Evolutionary conservation across 2,113 vertebrate species (phyloP), one percentile per base, ranked within the genome.

Genomic region (Raja brachyura): DNA sequence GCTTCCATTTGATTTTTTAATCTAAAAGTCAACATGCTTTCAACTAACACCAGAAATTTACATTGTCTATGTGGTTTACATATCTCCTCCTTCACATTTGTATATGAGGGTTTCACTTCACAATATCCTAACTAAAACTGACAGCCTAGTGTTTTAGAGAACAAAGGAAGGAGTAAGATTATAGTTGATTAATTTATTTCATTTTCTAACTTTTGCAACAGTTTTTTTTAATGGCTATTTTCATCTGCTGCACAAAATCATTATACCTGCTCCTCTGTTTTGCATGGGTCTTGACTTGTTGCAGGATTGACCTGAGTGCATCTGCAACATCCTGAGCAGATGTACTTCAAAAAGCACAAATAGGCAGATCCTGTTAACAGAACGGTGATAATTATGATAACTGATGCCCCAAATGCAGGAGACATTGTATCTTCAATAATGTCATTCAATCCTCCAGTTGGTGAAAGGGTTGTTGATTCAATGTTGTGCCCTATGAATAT

Each of bases 301-400:
- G 90, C 93, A 8, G 96, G 97, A 4, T 79, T 95, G 74, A 96
- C 96, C 9, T 95, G 96, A 14, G 94, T 59, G 6, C 95, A 94
- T 93, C 95, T 95, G 93, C 97, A 97, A 94, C 96, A 97, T 63
- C 96, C 95, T 0, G 95, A 93, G 73, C 96, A 97, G 93, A 97
- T 31, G 86, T 96, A 96, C 93, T 96, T 97, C 93, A 97, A 95
- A 94, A 97, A 97, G 90, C 96, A 97, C 93, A 97, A 93, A 94
- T 96, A 96, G 31, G 95, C 93, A 0, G 96, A 96, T 48, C 95
- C 95, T 0, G 94, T 96, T 73, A 96, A 77, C 18, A 96, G 93
- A 22, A 94, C 56, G 0, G 95, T 97, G 94, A 97, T 4, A 0
- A 96, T 95, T 93, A 96, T 95, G 85, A 97, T 95, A n/a, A 96